Base-by-base conservation (phyloP, 1,140 invertebrate species). In the Lethrus apterus region DNA sequence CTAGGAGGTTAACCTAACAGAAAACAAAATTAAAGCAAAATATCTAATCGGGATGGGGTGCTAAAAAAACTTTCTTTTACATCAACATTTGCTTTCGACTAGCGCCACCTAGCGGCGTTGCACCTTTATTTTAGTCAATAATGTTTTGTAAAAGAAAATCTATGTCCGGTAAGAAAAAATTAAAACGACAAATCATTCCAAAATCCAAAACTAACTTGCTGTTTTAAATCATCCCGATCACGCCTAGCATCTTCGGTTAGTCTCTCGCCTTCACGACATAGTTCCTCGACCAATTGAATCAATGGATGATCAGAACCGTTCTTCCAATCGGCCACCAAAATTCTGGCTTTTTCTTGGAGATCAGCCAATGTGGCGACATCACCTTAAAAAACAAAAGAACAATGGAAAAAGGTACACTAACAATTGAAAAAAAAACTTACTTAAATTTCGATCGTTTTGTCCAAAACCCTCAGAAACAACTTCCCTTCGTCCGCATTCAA, bases 151-250 rank as follows among this genome's bases (percentile, higher is more conserved):
- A n/a, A n/a, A n/a, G n/a, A n/a, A n/a, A n/a, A n/a, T n/a, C n/a
- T n/a, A n/a, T n/a, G n/a, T n/a, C n/a, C n/a, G n/a, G n/a, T n/a
- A n/a, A n/a, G n/a, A n/a, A n/a, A n/a, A n/a, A n/a, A n/a, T n/a
- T n/a, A n/a, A n/a, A n/a, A n/a, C n/a, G n/a, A n/a, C n/a, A n/a
- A n/a, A n/a, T n/a, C n/a, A n/a, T n/a, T n/a, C 42, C 29, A 24
- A 44, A 31, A 14, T 19, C 7, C 14, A 17, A 17, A 17, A 40
- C 46, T 65, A 66, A 86, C 84, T 78, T 87, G 84, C 36, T 78
- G 75, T 46, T 78, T 70, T 23, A 86, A 63, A 65, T 89, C 85
- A 56, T 83, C 77, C 36, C 74, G 73, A 44, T 86, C 82, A 26
- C 69, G 70, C 46, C 76, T 77, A 19, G 75, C 68, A 10, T 71